Evolutionary conservation across 2,113 vertebrate genomes (phyloP).

Genomic region (Catharus minimus): DNA sequence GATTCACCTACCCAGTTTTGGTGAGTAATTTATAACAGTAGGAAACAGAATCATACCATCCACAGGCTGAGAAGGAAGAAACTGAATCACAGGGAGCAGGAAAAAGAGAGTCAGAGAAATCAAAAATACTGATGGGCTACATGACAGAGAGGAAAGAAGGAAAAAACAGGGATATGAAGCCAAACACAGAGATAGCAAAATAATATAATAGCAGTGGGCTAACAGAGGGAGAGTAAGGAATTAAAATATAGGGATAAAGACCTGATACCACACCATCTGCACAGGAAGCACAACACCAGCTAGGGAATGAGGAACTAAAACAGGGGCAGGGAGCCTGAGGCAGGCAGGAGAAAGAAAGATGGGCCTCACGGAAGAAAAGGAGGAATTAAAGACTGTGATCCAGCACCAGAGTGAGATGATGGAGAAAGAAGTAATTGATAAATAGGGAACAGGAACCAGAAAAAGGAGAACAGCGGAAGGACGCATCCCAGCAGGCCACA

Average conservation of each 20-base stretch:
- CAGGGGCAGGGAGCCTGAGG: not conserved
- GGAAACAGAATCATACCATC: too few species aligned
- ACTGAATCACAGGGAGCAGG: too few species aligned
- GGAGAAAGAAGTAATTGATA: not conserved
- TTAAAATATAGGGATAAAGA: not conserved
- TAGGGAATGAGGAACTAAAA: not conserved
- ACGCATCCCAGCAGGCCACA: not conserved
- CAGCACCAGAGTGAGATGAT: not conserved
- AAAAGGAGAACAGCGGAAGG: not conserved
- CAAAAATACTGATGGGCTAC: too few species aligned
- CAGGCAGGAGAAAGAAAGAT: not conserved
- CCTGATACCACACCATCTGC: not conserved
- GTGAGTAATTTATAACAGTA: too few species aligned
- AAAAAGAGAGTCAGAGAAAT: too few species aligned
- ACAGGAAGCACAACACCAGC: not conserved
- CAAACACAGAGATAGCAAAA: not conserved
- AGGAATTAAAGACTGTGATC: not conserved
- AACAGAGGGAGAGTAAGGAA: not conserved
- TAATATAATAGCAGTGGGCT: not conserved
- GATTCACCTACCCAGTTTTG: too few species aligned
- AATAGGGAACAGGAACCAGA: not conserved
- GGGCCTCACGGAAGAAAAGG: not conserved
- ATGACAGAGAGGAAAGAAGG: not conserved
- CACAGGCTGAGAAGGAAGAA: too few species aligned
- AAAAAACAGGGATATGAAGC: not conserved